phyloP scores from a whole-genome alignment of 2,113 vertebrate species.

The Limanda limanda region DNA sequence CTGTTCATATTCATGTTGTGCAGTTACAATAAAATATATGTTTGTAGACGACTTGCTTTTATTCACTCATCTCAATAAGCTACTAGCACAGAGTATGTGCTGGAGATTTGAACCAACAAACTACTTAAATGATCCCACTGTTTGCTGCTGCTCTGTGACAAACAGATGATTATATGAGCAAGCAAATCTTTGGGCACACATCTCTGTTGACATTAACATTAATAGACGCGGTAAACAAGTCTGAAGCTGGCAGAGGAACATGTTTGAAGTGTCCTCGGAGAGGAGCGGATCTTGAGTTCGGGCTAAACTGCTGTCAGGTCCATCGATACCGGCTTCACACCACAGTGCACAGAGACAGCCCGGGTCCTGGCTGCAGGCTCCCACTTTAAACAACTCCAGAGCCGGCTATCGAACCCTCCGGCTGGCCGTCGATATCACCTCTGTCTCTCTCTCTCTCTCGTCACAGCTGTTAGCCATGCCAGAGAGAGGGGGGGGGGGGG shows the following conservation, averaged over 20 bases:
- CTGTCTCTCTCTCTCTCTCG: constrained; percentile 30
- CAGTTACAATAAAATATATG: no score
- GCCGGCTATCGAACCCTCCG: constrained; percentile 61
- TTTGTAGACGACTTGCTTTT: no score
- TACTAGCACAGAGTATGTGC: background rate
- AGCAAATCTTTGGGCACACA: constrained; percentile 16
- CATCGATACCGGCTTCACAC: constrained; percentile 72
- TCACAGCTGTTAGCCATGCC: constrained; percentile 51
- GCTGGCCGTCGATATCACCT: constrained; percentile 59
- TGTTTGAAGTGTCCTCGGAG: constrained; percentile 60
- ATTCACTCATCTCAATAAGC: no score
- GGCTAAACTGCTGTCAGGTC: constrained; percentile 78
- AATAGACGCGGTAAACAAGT: constrained; percentile 53
- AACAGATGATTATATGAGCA: constrained; percentile 19
- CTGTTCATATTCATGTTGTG: background rate
- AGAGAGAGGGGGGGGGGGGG: background rate
- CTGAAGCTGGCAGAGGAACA: constrained; percentile 44
- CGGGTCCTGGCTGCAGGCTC: constrained; percentile 48
- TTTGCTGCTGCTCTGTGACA: background rate
- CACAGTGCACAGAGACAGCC: constrained; percentile 73
- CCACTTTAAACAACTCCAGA: constrained; percentile 53
- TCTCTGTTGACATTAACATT: constrained; percentile 38
- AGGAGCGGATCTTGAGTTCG: constrained; percentile 58
- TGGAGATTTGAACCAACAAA: background rate
- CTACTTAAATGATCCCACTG: background rate